A percentile compares a stretch with the other conserved stretches of the same genome.
These are phyloP conservation scores for Drosophila atroscutellata DNA, from an alignment of 2,888 invertebrate species.

Conservation along the genomic window DNA sequence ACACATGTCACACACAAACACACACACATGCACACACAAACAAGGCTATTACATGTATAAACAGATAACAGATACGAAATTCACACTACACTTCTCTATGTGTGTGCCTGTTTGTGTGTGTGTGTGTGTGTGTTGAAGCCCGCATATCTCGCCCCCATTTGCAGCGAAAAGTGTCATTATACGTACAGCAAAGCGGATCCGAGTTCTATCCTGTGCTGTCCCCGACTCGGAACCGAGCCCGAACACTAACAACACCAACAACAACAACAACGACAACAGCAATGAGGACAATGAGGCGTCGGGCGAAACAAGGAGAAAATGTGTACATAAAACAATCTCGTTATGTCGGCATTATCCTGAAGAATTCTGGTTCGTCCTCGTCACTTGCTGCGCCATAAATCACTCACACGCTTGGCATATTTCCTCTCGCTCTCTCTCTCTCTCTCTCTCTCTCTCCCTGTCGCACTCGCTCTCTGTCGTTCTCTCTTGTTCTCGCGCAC, in stretches of 20 bases:
- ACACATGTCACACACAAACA: conserved; percentile 29
- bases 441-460: conserved; percentile 14
- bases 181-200: conserved; percentile 46
- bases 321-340: conserved; percentile 83
- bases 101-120: conserved; percentile 21
- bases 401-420: conserved; percentile 82
- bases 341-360: conserved; percentile 84
- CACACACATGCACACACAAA: conserved; percentile 26
- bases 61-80: conserved; percentile 61
- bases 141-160: conserved; percentile 67
- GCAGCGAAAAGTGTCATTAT: conserved; percentile 73
- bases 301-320: conserved; percentile 65
- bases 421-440: conserved; percentile 51
- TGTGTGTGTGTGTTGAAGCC: conserved; percentile 40
- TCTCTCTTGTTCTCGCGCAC: conserved; percentile 16
- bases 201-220: conserved; percentile 15
- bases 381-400: conserved; percentile 83
- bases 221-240: conserved; percentile 38
- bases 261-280: conserved; percentile 37
- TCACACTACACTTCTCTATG: conserved; percentile 34
- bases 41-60: conserved; percentile 45
- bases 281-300: conserved; percentile 21
- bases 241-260: conserved; percentile 22
- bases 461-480: conserved; percentile 4
- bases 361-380: conserved; percentile 84